Conservation (phyloP, 1,140 invertebrate genomes). For the Lysiphlebus fabarum region DNA sequence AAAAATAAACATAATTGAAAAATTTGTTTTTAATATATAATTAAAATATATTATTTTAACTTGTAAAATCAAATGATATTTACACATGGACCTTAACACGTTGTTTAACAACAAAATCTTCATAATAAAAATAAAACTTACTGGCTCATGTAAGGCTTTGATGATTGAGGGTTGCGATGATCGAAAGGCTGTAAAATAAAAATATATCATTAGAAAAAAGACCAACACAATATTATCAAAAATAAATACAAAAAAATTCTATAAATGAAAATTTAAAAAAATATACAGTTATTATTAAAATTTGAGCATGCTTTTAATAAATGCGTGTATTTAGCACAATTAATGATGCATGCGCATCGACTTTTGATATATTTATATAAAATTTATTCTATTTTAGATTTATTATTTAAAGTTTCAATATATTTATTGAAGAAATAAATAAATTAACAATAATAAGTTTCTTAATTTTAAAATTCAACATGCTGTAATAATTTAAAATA, state of each 20-base stretch:
- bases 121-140: slow-evolving; percentile 50
- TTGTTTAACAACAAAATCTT: no score
- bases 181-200: slow-evolving; percentile 49
- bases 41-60: no score
- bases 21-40: no score
- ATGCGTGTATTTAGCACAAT: slow-evolving; percentile 18
- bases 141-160: slow-evolving; percentile 72
- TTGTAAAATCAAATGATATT: background rate
- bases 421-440: no score
- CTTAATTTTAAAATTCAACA: no score
- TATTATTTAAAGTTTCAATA: no score
- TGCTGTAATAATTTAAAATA: no score
- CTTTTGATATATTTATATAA: background rate
- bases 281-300: slow-evolving; percentile 13
- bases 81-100: slow-evolving; percentile 58
- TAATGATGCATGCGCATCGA: no score
- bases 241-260: no score
- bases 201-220: slow-evolving; percentile 6
- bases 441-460: no score
- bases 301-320: slow-evolving; percentile 19
- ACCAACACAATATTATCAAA: no score
- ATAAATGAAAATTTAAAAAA: background rate
- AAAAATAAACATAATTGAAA: no score
- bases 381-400: background rate
- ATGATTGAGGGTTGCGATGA: slow-evolving; percentile 41